Evolutionary conservation across 2,113 vertebrate species (phyloP).

Genomic region (Oriolus oriolus): DNA sequence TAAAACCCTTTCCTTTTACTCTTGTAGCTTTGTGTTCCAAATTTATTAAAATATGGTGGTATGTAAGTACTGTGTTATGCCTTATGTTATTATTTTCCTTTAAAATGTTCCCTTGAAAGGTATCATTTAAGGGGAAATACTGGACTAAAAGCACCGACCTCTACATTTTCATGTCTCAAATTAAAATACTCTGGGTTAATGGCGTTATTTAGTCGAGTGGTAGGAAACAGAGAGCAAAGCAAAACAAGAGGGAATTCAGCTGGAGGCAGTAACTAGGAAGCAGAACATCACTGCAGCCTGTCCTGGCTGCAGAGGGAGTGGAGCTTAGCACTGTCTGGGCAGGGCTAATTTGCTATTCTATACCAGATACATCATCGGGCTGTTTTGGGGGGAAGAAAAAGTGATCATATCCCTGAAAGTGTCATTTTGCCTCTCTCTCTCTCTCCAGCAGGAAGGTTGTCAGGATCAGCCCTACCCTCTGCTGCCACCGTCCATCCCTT

Average conservation of each 20-base stretch:
- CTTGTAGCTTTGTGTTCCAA: neutral
- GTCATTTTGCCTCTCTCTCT: neutral
- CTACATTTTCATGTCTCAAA: neutral
- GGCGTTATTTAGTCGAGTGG: neutral
- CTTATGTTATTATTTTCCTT: neutral
- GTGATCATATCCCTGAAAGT: neutral
- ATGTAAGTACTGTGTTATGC: neutral
- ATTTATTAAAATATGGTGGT: neutral
- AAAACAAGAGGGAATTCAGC: neutral
- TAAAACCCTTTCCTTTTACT: neutral
- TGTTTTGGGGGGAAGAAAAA: neutral
- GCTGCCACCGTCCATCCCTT: rapidly evolving
- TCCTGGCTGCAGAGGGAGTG: neutral
- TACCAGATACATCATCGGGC: rapidly evolving
- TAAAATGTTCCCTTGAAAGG: neutral
- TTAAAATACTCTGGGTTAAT: neutral
- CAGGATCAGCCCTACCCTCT: neutral
- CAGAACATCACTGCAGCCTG: too few species aligned
- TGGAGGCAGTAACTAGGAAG: neutral
- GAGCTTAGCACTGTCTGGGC: rapidly evolving
- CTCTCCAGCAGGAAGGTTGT: neutral
- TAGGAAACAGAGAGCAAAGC: neutral
- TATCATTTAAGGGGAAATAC: neutral
- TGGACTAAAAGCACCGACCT: neutral
- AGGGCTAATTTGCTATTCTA: too few species aligned